Evolutionary conservation across 2,113 vertebrate species (phyloP), one percentile per base, ranked within the genome.

Genomic region (Oreochromis aureus): DNA sequence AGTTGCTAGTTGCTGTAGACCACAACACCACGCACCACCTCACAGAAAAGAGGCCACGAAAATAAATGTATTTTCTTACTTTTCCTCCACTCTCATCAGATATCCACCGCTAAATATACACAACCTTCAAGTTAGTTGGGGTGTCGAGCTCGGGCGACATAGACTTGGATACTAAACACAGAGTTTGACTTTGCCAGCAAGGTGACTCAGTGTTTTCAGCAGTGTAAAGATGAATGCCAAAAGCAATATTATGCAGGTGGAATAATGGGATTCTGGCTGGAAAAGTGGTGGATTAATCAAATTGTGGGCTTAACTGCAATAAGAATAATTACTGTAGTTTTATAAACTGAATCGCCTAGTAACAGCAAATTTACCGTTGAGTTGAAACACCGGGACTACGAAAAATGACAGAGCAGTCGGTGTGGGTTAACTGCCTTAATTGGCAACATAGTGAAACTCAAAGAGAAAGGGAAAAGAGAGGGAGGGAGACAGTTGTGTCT

Each of bases 171-270:
- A 10, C 46, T 78, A 30, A 78, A 78, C 18, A 82, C 48, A 58
- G n/a, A 61, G 66, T 54, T 71, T 87, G 88, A 85, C 80, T 85
- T 51, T 24, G 71, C n/a, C 80, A 79, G 22, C 51, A 44, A 15
- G 44, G 63, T 86, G 86, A 90, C 82, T 83, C 79, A 76, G 84
- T 92, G 87, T 93, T 93, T 80, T 92, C 87, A 53, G 73, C 46
- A 78, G 73, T 78, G 24, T 78, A n/a, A 34, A 84, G 81, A 10
- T 83, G 80, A 81, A 69, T 3, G 84, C 41, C 84, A 85, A 80
- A 82, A 85, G 5, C 80, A 86, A 84, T 85, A 63, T 87, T 82
- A 54, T 83, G 44, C 56, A 59, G 44, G 39, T 53, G 73, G 73
- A 78, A 32, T 78, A 78, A 32, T 78, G 46, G 30, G 73, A 19